A percentile compares a stretch with the other conserved stretches of the same genome.
Conservation (phyloP, 2,888 invertebrate genomes). For the Nebria brevicollis region DNA sequence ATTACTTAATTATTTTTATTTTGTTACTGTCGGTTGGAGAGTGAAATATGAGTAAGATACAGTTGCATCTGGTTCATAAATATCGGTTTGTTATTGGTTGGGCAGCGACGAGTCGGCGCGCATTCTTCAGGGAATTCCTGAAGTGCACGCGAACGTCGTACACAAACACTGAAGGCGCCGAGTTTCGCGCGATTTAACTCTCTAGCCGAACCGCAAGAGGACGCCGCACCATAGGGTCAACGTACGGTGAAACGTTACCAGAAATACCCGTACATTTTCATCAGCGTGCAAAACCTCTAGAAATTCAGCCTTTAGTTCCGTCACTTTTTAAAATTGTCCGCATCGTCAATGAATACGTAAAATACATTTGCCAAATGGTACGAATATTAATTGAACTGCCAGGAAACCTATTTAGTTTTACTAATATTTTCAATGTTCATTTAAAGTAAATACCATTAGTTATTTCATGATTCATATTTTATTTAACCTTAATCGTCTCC, state of each 20-base stretch:
- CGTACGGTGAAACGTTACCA: background rate
- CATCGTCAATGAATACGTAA: background rate
- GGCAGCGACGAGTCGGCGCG: slow-evolving; percentile 29
- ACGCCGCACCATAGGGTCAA: background rate
- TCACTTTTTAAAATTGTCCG: background rate
- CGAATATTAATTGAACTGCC: background rate
- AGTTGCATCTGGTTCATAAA: slow-evolving; percentile 27
- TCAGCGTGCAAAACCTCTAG: background rate
- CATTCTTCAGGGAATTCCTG: slow-evolving; percentile 42
- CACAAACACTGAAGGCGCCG: background rate
- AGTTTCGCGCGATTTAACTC: background rate
- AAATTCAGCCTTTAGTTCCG: background rate
- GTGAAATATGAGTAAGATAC: background rate
- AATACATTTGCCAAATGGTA: background rate
- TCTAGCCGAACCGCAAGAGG: background rate
- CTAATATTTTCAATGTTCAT: background rate
- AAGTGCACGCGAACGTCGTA: background rate
- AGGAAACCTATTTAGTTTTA: background rate
- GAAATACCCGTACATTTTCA: background rate
- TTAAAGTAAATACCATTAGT: slow-evolving; percentile 1
- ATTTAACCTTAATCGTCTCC: background rate
- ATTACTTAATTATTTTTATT: background rate
- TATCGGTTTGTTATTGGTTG: slow-evolving; percentile 22
- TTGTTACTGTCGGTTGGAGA: background rate
- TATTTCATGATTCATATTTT: background rate